These are phyloP conservation scores for Callyntrura guangdongensis DNA, from an alignment of 2,888 invertebrate genomes.

Conservation along the genomic window DNA sequence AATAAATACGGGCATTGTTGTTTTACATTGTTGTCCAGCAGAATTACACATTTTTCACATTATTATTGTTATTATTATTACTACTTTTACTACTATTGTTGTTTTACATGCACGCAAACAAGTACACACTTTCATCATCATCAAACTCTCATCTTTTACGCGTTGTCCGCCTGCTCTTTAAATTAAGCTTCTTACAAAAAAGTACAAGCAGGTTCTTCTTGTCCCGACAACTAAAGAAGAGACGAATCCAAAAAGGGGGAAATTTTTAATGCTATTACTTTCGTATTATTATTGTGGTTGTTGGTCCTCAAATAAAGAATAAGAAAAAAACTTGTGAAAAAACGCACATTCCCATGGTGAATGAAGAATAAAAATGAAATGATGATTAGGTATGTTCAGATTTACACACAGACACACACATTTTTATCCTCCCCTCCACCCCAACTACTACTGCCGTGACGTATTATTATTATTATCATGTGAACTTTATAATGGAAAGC, in stretches of 20 bases:
- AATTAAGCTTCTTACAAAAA: slow-evolving; percentile 19
- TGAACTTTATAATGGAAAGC: slow-evolving; percentile 61
- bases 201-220: not conserved
- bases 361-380: slow-evolving; percentile 5
- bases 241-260: slow-evolving; percentile 39
- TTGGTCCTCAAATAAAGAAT: slow-evolving; percentile 13
- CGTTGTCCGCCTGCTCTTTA: not conserved
- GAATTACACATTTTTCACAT: slow-evolving; percentile 66
- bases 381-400: slow-evolving; percentile 46
- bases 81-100: slow-evolving; percentile 17
- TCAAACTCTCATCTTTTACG: not conserved
- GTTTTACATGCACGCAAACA: not conserved
- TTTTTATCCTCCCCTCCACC: not conserved
- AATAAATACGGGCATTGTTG: slow-evolving; percentile 72
- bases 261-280: slow-evolving; percentile 51
- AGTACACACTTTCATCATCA: slow-evolving; percentile 27
- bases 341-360: slow-evolving; percentile 35
- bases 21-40: slow-evolving; percentile 63
- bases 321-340: slow-evolving; percentile 14
- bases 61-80: slow-evolving; percentile 44
- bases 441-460: slow-evolving; percentile 13
- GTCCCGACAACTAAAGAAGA: not conserved
- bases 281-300: slow-evolving; percentile 17
- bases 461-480: slow-evolving; percentile 56
- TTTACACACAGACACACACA: slow-evolving; percentile 43